phyloP scores from a whole-genome alignment of 2,888 invertebrate genomes.

The Apamea epomidion region DNA sequence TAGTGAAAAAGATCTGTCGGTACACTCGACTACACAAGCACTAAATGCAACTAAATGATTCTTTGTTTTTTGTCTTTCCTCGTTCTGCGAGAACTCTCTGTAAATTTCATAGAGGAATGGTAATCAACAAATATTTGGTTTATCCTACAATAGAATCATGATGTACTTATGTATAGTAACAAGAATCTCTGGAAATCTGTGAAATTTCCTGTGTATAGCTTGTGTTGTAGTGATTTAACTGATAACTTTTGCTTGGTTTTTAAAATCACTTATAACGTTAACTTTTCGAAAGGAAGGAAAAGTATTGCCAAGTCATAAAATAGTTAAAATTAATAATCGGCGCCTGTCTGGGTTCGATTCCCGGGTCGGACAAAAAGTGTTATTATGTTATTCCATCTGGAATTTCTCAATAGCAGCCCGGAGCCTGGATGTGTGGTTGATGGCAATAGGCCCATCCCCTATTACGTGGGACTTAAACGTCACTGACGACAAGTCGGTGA shows the following conservation, averaged over 20 bases:
- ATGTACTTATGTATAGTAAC: neutral
- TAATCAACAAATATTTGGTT: neutral
- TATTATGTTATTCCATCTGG: too few relatives aligned
- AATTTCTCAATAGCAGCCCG: too few relatives aligned
- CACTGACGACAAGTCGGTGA: too few relatives aligned
- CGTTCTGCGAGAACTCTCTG: neutral
- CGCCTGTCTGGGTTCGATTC: too few relatives aligned
- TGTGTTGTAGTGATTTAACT: neutral
- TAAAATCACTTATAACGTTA: neutral
- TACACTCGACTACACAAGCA: constrained; percentile 26
- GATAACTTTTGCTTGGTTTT: neutral
- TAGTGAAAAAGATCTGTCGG: constrained; percentile 2
- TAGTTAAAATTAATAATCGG: too few relatives aligned
- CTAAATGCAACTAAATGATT: neutral
- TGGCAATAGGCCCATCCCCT: too few relatives aligned
- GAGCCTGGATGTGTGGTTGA: too few relatives aligned
- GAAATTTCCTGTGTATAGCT: neutral
- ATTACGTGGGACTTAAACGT: too few relatives aligned
- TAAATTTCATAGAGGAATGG: neutral
- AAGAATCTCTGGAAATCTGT: neutral
- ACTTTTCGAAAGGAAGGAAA: neutral
- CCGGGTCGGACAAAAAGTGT: too few relatives aligned
- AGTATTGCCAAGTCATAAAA: neutral
- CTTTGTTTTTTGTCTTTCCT: neutral
- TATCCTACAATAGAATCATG: neutral